Conservation (phyloP, 2,113 vertebrate genomes). For the Pygoscelis antarcticus region DNA sequence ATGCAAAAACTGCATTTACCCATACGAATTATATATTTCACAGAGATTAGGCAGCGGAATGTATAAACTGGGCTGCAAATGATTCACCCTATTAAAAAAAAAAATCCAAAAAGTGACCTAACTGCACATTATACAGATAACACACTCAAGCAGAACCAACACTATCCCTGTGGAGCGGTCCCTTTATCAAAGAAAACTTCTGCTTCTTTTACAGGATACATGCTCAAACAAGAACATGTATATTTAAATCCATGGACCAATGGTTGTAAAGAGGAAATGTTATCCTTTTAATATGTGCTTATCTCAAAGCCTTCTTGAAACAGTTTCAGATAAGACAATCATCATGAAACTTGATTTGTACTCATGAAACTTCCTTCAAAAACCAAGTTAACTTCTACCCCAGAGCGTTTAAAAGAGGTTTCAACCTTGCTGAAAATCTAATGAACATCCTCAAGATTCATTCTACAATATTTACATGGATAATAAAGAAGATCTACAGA, state of each 20-base stretch:
- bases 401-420: not conserved
- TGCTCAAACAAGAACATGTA: not conserved
- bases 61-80: not conserved
- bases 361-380: not conserved
- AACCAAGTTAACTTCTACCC: not conserved
- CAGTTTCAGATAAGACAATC: not conserved
- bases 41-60: not conserved
- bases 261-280: not conserved
- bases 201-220: not conserved
- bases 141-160: not conserved
- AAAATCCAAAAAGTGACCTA: not conserved
- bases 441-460: not conserved
- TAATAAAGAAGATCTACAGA: not conserved
- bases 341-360: not conserved
- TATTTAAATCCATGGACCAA: not conserved
- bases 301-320: not conserved
- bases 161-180: not conserved
- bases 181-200: not conserved
- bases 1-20: not conserved
- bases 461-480: not conserved
- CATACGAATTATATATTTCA: not conserved
- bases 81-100: rapidly evolving
- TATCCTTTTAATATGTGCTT: not conserved
- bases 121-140: not conserved
- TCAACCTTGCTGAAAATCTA: not conserved